phyloP scores from a whole-genome alignment of 2,888 invertebrate species.

The Lasius fuliginosus region DNA sequence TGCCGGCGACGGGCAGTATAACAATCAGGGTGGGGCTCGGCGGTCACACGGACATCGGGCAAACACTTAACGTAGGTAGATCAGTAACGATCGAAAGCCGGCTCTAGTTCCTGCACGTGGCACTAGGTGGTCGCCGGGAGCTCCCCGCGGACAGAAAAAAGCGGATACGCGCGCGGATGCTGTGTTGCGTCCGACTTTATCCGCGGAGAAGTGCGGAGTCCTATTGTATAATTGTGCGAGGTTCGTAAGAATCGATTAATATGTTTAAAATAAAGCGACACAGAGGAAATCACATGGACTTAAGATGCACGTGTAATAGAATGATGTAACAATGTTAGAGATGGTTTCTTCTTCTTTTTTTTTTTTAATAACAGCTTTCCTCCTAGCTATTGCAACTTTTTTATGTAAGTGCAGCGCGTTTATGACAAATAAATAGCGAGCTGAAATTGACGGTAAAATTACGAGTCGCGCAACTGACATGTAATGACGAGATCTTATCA shows the following conservation, averaged over 20 bases:
- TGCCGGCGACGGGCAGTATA: slow-evolving; percentile 42
- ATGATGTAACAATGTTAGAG: not conserved
- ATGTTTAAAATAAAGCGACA: not conserved
- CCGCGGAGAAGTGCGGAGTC: slow-evolving; percentile 29
- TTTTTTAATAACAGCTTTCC: not conserved
- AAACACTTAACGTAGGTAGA: slow-evolving; percentile 77
- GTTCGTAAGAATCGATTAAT: not conserved
- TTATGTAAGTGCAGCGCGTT: not conserved
- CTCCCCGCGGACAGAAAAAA: slow-evolving; percentile 65
- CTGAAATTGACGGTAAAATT: not conserved
- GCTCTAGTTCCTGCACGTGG: slow-evolving; percentile 73
- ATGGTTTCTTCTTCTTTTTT: not conserved
- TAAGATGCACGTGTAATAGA: not conserved
- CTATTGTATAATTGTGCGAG: not conserved
- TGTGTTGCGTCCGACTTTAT: slow-evolving; percentile 52
- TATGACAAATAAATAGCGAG: not conserved
- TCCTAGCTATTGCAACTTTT: not conserved
- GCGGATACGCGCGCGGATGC: slow-evolving; percentile 47
- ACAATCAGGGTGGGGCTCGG: slow-evolving; percentile 75
- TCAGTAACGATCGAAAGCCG: slow-evolving; percentile 78
- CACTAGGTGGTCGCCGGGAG: slow-evolving; percentile 75
- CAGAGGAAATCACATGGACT: not conserved
- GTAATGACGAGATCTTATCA: slow-evolving; percentile 18
- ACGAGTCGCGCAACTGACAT: not conserved
- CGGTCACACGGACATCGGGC: slow-evolving; percentile 69